Conservation (phyloP, 2,113 vertebrate species). For the Dunckerocampus dactyliophorus region DNA sequence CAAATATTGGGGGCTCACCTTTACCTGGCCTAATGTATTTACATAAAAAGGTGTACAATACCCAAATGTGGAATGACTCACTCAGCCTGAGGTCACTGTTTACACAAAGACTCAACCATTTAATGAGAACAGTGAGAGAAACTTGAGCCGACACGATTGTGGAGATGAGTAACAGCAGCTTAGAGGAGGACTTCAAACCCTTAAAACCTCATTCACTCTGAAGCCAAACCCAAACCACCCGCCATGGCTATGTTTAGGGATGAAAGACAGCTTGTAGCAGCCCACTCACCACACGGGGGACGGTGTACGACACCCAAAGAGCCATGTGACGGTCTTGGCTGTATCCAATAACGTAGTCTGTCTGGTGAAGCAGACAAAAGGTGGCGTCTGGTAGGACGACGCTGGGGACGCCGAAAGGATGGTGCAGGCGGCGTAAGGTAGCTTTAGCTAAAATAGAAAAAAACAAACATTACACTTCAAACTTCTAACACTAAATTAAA, state of each 20-base stretch:
- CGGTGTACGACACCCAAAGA: constrained; percentile 74
- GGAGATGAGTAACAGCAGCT: constrained; percentile 46
- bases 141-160: constrained; percentile 28
- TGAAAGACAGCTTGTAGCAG: constrained; percentile 19
- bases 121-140: constrained; percentile 42
- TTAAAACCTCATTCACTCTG: constrained; percentile 20
- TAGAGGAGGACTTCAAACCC: constrained; percentile 12
- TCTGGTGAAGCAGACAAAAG: constrained; percentile 68
- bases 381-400: constrained; percentile 54
- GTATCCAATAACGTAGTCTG: constrained; percentile 67
- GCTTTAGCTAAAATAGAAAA: constrained; percentile 20
- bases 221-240: constrained; percentile 30
- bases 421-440: constrained; percentile 50
- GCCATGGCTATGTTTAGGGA: constrained; percentile 40
- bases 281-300: constrained; percentile 61
- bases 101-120: constrained; percentile 35
- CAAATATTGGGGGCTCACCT: too few species aligned
- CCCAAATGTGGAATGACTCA: too few species aligned
- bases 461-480: background rate
- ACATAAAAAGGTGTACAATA: constrained; percentile 3
- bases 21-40: too few species aligned
- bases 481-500: background rate
- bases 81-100: constrained; percentile 46
- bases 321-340: constrained; percentile 69
- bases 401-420: constrained; percentile 66